These are phyloP conservation scores for Mechanitis mazaeus DNA, from an alignment of 2,888 invertebrate genomes.

Conservation along the genomic window DNA sequence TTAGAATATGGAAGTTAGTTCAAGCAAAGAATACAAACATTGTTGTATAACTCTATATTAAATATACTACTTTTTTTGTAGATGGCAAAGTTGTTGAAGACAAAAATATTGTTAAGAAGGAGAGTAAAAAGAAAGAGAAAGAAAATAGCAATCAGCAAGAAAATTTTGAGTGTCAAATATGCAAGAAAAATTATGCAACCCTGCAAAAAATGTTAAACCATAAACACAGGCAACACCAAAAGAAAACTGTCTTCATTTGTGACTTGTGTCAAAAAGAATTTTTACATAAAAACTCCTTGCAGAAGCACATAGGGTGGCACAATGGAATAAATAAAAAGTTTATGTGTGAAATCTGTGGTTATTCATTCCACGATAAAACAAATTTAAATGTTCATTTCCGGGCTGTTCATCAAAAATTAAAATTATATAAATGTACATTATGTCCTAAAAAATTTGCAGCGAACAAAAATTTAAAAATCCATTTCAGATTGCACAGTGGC, in stretches of 20 bases:
- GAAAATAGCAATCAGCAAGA: neutral
- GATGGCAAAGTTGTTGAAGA: neutral
- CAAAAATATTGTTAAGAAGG: neutral
- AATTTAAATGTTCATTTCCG: constrained; percentile 31
- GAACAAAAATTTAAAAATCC: constrained; percentile 31
- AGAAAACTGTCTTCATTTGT: constrained; percentile 24
- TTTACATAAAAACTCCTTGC: constrained; percentile 18
- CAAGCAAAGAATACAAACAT: neutral
- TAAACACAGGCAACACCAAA: constrained; percentile 26
- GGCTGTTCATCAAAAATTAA: constrained; percentile 33
- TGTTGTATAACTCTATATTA: neutral
- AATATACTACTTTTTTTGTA: neutral
- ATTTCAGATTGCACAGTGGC: constrained; percentile 30
- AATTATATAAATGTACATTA: constrained; percentile 28
- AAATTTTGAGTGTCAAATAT: constrained; percentile 17
- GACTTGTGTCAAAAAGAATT: constrained; percentile 32
- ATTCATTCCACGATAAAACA: constrained; percentile 30
- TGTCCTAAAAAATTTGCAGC: constrained; percentile 33
- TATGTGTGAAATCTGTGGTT: constrained; percentile 34
- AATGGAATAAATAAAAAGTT: constrained; percentile 25
- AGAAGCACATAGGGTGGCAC: constrained; percentile 30
- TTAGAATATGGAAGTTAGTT: neutral
- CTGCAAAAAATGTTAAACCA: constrained; percentile 13
- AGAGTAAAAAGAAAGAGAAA: neutral
- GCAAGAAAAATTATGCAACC: constrained; percentile 16